Evolutionary conservation across 1,140 invertebrate species (phyloP).

Genomic region (Cydia splendana): DNA sequence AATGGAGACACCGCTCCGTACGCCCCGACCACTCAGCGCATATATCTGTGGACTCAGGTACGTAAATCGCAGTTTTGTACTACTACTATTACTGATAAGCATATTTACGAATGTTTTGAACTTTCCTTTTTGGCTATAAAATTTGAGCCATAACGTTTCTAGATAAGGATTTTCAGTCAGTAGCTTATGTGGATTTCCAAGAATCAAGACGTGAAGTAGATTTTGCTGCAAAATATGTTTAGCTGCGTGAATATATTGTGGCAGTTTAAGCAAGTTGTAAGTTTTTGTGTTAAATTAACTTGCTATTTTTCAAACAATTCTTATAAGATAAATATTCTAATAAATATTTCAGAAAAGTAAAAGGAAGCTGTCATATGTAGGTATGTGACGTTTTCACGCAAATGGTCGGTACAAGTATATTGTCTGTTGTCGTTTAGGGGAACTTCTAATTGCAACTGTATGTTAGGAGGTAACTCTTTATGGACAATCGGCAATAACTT

Average conservation of each 20-base stretch:
- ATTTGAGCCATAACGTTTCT: neutral
- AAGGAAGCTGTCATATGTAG: too few species aligned
- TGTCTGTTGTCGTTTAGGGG: too few species aligned
- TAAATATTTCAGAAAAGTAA: too few species aligned
- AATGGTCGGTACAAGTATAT: too few species aligned
- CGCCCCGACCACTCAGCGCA: slow-evolving; percentile 78
- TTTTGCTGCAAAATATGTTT: neutral
- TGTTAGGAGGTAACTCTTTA: too few species aligned
- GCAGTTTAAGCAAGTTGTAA: neutral
- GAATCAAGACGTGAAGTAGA: slow-evolving; percentile 36
- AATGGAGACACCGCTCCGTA: slow-evolving; percentile 69
- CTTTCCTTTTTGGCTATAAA: slow-evolving; percentile 4
- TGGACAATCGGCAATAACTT: too few species aligned
- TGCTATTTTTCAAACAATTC: neutral
- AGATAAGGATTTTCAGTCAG: slow-evolving; percentile 1
- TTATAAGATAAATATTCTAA: too few species aligned
- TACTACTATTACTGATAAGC: slow-evolving; percentile 31
- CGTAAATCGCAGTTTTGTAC: slow-evolving; percentile 33
- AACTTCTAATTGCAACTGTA: too few species aligned
- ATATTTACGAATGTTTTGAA: slow-evolving; percentile 44
- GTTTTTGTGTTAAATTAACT: neutral
- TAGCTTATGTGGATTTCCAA: neutral
- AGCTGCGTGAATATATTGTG: neutral
- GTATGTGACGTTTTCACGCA: too few species aligned
- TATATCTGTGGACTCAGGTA: slow-evolving; percentile 81